Evolutionary conservation across 64 coral and sea anemone genomes (phyloP).

Genomic region (Montipora sp.): DNA sequence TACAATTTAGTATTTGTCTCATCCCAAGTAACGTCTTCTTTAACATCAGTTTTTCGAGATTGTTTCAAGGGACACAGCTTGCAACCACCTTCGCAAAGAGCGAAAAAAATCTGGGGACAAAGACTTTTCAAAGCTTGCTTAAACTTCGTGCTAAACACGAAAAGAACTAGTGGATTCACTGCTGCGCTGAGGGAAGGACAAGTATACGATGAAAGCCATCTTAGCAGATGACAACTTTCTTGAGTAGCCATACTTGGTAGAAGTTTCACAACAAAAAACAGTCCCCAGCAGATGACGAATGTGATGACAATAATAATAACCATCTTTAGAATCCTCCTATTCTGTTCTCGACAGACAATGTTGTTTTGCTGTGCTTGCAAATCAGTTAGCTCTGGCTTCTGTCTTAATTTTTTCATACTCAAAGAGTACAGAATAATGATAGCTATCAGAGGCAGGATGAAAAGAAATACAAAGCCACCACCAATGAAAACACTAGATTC

Average conservation of each 20-base stretch:
- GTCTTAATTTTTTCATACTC: background rate
- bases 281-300: background rate
- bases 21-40: background rate
- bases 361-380: background rate
- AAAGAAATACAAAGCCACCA: background rate
- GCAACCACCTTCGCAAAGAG: background rate
- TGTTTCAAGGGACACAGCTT: background rate
- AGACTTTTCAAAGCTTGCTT: background rate
- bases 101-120: background rate
- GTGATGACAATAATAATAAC: background rate
- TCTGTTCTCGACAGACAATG: background rate
- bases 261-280: background rate
- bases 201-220: background rate
- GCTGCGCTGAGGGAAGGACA: background rate
- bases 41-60: background rate
- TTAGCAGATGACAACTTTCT: background rate
- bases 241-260: background rate
- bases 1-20: background rate
- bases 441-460: background rate
- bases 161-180: background rate
- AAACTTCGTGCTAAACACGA: background rate
- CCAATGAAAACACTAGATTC: background rate
- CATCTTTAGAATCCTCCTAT: background rate
- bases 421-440: background rate
- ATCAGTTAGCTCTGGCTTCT: background rate